A percentile compares a stretch with the other conserved stretches of the same genome.
These are phyloP conservation scores for Hecatera dysodea DNA, from an alignment of 2,888 invertebrate genomes.

Conservation along the genomic window DNA sequence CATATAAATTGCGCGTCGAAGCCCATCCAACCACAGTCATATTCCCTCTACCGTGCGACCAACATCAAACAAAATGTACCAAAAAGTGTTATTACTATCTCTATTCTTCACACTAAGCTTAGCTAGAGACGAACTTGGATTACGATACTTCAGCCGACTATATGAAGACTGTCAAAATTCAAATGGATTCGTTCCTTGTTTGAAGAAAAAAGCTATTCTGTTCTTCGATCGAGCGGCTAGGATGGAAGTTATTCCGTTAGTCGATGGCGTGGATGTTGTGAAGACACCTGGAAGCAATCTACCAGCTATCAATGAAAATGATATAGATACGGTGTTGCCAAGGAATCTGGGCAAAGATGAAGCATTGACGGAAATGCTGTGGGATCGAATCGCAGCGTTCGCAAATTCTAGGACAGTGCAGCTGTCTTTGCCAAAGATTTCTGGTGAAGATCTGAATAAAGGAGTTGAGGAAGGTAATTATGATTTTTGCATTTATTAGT, in stretches of 20 bases:
- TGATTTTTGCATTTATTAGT: not conserved
- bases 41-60: slow-evolving; percentile 85
- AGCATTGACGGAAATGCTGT: slow-evolving; percentile 92
- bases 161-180: slow-evolving; percentile 95
- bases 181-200: slow-evolving; percentile 93
- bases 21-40: slow-evolving; percentile 87
- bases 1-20: slow-evolving; percentile 83
- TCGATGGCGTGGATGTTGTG: slow-evolving; percentile 93
- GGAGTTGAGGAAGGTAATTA: slow-evolving; percentile 94
- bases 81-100: slow-evolving; percentile 77
- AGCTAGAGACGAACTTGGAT: slow-evolving; percentile 89
- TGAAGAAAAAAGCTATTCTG: slow-evolving; percentile 95
- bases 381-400: slow-evolving; percentile 93
- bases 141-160: slow-evolving; percentile 92
- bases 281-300: slow-evolving; percentile 87
- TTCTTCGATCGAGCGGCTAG: slow-evolving; percentile 94
- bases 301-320: slow-evolving; percentile 91
- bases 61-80: slow-evolving; percentile 75
- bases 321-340: slow-evolving; percentile 93
- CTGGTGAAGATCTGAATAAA: slow-evolving; percentile 92
- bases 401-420: slow-evolving; percentile 94
- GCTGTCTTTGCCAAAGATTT: slow-evolving; percentile 94
- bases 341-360: slow-evolving; percentile 93
- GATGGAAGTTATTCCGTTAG: slow-evolving; percentile 91
- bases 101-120: slow-evolving; percentile 67